These are phyloP conservation scores for Mastomys natalensis DNA, from an alignment of 2,113 vertebrate species.

Conservation along the genomic window DNA sequence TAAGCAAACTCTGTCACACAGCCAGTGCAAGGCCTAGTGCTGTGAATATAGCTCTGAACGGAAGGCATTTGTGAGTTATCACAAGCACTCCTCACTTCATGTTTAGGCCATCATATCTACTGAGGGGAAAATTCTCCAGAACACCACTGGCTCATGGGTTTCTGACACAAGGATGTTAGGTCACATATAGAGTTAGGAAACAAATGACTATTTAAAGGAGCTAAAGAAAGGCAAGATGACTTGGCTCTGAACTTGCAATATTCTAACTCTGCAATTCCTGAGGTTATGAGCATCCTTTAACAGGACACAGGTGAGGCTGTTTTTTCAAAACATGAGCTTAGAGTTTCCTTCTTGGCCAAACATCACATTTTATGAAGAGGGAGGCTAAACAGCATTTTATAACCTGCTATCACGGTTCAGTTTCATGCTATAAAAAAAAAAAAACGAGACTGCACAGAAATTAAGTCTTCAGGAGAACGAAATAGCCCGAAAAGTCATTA, in stretches of 20 bases:
- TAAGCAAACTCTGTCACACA: neutral
- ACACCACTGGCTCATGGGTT: neutral
- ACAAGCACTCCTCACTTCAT: neutral
- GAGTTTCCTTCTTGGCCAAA: neutral
- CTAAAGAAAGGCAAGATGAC: too few species aligned
- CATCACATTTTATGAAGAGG: neutral
- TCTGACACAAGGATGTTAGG: neutral
- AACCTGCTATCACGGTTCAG: neutral
- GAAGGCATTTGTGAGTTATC: neutral
- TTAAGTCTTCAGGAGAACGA: neutral
- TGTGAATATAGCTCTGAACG: neutral
- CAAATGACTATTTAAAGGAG: too few species aligned
- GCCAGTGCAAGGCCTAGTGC: neutral
- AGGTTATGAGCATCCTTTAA: neutral
- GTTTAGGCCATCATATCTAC: neutral
- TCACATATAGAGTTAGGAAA: too few species aligned
- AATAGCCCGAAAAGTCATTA: neutral
- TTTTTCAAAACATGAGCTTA: neutral
- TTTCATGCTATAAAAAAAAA: neutral
- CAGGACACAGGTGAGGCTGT: too few species aligned
- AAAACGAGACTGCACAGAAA: neutral
- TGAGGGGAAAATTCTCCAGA: neutral
- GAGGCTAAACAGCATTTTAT: neutral
- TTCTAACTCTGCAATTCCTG: neutral
- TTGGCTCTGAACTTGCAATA: neutral